These are phyloP conservation scores for Drosophila meridionalis DNA, from an alignment of 2,888 invertebrate genomes.

Conservation along the genomic window DNA sequence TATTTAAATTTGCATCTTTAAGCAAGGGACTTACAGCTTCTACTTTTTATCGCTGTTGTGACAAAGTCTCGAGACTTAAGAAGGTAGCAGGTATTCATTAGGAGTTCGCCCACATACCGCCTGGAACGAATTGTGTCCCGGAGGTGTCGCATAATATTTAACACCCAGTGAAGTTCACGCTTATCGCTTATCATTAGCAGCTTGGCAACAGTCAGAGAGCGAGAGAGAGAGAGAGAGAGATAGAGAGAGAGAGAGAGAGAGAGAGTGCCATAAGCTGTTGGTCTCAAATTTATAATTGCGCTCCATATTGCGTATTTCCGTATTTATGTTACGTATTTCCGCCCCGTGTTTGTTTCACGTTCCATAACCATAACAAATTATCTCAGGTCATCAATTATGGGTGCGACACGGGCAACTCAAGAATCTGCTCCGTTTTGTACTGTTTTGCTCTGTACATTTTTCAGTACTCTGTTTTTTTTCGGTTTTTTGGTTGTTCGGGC, in stretches of 20 bases:
- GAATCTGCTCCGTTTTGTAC: conserved; percentile 34
- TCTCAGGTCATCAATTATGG: conserved; percentile 79
- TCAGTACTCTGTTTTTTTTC: conserved; percentile 30
- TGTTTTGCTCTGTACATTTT: conserved; percentile 15
- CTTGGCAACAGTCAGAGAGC: conserved; percentile 31
- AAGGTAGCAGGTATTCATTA: conserved; percentile 32
- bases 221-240: neutral
- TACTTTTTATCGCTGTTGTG: neutral
- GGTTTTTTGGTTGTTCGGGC: conserved; percentile 19
- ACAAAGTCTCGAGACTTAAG: neutral
- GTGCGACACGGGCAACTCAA: conserved; percentile 52
- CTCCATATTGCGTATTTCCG: conserved; percentile 52
- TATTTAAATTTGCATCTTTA: conserved; percentile 1
- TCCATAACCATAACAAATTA: conserved; percentile 78
- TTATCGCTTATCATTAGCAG: conserved; percentile 66
- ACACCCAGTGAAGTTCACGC: conserved; percentile 62
- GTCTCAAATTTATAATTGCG: conserved; percentile 56
- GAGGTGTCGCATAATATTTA: conserved; percentile 72
- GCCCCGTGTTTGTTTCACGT: conserved; percentile 64
- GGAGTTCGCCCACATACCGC: conserved; percentile 33
- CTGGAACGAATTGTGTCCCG: conserved; percentile 58
- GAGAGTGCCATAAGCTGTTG: conserved; percentile 14
- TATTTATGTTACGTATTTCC: conserved; percentile 40
- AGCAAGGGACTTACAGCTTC: neutral
- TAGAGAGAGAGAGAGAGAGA: neutral